Evolutionary conservation across 2,797 vertebrate species (phyloP).

Genomic region (Urophycis tenuis): DNA sequence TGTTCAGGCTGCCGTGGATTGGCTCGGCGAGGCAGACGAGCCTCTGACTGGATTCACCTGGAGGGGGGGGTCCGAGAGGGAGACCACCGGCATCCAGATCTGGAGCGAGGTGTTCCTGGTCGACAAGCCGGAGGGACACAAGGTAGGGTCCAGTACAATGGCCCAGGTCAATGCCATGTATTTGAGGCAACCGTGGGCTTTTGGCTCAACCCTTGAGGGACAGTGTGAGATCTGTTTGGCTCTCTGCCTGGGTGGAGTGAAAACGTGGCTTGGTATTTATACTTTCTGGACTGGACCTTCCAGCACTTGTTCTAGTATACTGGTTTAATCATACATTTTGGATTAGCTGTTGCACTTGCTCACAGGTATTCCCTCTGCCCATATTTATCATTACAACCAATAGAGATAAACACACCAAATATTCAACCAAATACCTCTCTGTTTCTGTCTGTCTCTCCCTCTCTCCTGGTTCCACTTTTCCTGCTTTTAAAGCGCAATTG

Average conservation of each 20-base stretch:
- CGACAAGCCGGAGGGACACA: constrained; percentile 88
- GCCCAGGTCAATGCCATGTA: background rate
- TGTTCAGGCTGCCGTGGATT: constrained; percentile 78
- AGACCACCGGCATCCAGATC: constrained; percentile 97
- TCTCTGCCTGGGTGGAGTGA: background rate
- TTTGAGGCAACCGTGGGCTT: background rate
- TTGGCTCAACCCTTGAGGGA: background rate
- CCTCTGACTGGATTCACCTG: constrained; percentile 96
- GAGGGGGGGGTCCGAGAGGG: constrained; percentile 94
- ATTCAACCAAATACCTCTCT: too few species aligned
- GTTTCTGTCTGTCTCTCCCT: background rate
- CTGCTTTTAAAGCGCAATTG: background rate
- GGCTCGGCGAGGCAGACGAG: constrained; percentile 88
- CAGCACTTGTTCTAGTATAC: background rate
- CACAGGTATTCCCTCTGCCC: background rate
- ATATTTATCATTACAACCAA: background rate
- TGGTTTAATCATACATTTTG: background rate
- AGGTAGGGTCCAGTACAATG: constrained; percentile 64
- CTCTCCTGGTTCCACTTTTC: background rate
- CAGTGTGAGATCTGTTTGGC: background rate
- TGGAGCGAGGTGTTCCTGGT: constrained; percentile 97
- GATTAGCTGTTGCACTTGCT: background rate
- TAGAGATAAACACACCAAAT: too few species aligned
- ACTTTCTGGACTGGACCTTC: background rate
- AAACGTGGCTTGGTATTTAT: background rate